Base-by-base conservation (phyloP, 2,888 invertebrate species). In the Lepetodrilus schrolli region DNA sequence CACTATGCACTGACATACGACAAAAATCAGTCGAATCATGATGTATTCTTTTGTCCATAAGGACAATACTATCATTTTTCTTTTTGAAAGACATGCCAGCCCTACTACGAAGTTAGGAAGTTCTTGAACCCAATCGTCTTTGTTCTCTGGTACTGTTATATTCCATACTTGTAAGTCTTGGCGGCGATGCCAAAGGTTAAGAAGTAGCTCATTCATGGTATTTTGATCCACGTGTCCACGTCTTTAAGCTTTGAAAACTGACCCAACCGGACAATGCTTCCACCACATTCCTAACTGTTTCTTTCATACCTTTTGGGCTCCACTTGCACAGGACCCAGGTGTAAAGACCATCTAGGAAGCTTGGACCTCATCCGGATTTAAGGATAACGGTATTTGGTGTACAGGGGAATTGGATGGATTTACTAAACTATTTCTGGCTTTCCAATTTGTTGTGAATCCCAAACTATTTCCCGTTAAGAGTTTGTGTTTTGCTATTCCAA, bases 331-430 rank as follows among this genome's bases (percentile, higher is more conserved):
- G 23, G 43, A 23, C 17, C 13, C 26, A 58, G 58, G 58, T 58
- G 58, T 30, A 58, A 58, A 58, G 58, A 58, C 34, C n/a, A 34
- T 23, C 17, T 34, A n/a, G 58, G 58, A 34, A 30, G 26, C 58
- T 58, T 30, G 26, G 58, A 58, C 58, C 34, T 58, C 34, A 58
- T 58, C 58, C 17, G 58, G 58, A 58, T 58, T 58, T 58, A 58
- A 23, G 30, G 58, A 58, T 58, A 58, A 58, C 58, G 58, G 58
- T 58, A 58, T 58, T 58, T n/a, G 17, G 58, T 58, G 58, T 26
- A 58, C 58, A 21, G 8, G 13, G 8, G 58, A 43, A 43, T 43
- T 17, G n/a, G 43, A 17, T 17, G 43, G 43, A 43, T 43, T 43
- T 43, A 13, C 7, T 17, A 13, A 43, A 43, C 13, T 43, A 43